Base-by-base conservation (phyloP, 2,113 vertebrate species). In the Xenopus laevis region DNA sequence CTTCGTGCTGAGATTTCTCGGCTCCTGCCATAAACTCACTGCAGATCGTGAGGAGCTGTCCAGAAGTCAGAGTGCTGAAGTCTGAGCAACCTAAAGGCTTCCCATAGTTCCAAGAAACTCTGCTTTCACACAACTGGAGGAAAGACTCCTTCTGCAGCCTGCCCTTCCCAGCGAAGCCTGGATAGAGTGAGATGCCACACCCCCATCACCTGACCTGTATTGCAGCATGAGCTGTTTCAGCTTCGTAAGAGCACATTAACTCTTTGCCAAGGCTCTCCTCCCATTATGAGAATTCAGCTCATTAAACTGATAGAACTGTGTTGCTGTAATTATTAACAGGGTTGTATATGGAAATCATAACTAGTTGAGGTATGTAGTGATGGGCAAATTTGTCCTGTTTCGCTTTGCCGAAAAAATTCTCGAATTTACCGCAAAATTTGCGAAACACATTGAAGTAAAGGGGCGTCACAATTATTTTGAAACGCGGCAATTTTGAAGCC, bases 151-250 rank as follows among this genome's bases (percentile, higher is more conserved):
- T 58, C 74, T 70, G 74, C 74, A 70, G 74, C 67, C 59, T 63
- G 44, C 59, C 70, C 70, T 71, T 63, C 70, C 70, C 59, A 63
- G 60, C 18, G 58, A 71, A 52, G 53, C 53, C 65, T 68, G 65
- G 40, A 52, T 55, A 11, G 55, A 62, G 57, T 52, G 58, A 59
- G 57, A 69, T 27, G 59, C 74, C 66, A 69, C 66, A 69, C 74
- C 66, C 67, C 74, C 74, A 77, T 77, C 74, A 77, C 74, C 74
- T 77, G 74, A 77, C 74, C 74, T 77, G 64, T 64, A 77, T 70
- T 70, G 74, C 74, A 77, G 67, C 66, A 72, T n/a, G 46, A 75
- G 65, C 58, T 62, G 40, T 21, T 71, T 50, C 53, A 67, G 72
- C 73, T 75, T 61, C 65, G 50, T 21, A 33, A 75, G 33, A 68